Evolutionary conservation across 2,113 vertebrate genomes (phyloP).

Genomic region (Chloebia gouldiae): DNA sequence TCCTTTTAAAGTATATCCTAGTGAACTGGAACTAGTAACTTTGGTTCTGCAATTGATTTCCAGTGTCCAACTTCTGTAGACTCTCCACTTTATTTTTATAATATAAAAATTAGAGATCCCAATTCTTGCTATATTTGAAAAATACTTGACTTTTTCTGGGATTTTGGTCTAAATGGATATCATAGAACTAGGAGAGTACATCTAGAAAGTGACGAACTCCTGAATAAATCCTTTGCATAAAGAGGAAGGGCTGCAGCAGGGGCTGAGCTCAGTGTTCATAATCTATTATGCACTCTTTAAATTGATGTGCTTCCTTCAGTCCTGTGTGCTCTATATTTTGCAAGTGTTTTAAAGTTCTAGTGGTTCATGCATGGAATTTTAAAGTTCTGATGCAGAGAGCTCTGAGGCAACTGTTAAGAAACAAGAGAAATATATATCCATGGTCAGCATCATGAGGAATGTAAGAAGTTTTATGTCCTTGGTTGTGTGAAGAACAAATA

Average conservation of each 20-base stretch:
- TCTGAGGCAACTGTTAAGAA: not conserved
- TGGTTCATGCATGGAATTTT: not conserved
- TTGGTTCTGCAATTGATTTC: not conserved
- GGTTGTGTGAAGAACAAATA: not conserved
- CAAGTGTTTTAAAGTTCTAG: not conserved
- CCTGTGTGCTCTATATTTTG: not conserved
- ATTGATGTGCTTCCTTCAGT: not conserved
- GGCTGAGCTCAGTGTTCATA: not conserved
- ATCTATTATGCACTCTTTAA: not conserved
- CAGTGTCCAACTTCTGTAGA: not conserved
- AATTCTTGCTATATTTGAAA: not conserved
- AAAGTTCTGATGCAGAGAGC: not conserved
- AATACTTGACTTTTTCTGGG: not conserved
- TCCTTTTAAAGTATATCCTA: not conserved
- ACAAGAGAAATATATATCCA: accelerated
- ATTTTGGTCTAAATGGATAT: not conserved
- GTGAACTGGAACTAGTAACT: not conserved
- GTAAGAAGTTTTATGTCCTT: not conserved
- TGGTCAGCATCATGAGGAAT: not conserved
- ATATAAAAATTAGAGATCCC: not conserved
- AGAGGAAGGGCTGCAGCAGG: not conserved
- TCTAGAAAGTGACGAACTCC: not conserved
- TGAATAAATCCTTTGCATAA: not conserved
- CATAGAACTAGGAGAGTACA: not conserved
- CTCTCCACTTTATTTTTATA: not conserved